These are phyloP conservation scores for Stenurella melanura DNA, from an alignment of 2,888 invertebrate species.

Conservation along the genomic window DNA sequence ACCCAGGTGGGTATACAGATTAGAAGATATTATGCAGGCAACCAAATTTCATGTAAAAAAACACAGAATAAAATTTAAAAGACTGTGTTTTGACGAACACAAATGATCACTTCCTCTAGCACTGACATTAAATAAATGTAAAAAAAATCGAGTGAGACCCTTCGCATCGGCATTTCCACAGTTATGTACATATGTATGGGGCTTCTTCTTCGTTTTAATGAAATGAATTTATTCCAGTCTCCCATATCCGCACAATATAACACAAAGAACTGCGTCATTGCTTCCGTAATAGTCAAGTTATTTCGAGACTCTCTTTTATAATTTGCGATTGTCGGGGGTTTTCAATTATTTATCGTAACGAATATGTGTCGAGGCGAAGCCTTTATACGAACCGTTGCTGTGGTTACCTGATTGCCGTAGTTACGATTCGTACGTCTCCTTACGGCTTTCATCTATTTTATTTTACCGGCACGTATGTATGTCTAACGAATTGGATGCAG, in stretches of 20 bases:
- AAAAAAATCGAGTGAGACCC: neutral
- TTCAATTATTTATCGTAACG: slow-evolving; percentile 58
- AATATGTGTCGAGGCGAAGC: slow-evolving; percentile 62
- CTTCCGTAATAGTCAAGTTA: slow-evolving; percentile 50
- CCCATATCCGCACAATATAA: neutral
- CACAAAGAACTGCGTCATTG: slow-evolving; percentile 47
- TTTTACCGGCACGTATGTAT: too few relatives aligned
- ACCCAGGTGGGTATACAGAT: too few relatives aligned
- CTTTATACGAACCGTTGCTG: slow-evolving; percentile 59
- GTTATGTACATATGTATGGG: slow-evolving; percentile 19
- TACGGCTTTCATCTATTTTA: neutral
- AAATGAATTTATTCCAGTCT: slow-evolving; percentile 30
- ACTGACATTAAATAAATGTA: neutral
- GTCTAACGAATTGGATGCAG: too few relatives aligned
- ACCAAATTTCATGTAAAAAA: neutral
- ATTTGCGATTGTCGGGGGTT: slow-evolving; percentile 51
- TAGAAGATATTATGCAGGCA: neutral
- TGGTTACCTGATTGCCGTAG: slow-evolving; percentile 60
- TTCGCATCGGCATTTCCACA: neutral
- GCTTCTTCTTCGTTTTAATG: slow-evolving; percentile 16
- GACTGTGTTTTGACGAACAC: neutral
- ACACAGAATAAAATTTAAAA: neutral
- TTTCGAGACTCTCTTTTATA: slow-evolving; percentile 45
- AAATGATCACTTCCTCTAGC: neutral
- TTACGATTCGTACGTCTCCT: slow-evolving; percentile 50